Conservation (phyloP, 2,797 vertebrate species). For the Chelon auratus region DNA sequence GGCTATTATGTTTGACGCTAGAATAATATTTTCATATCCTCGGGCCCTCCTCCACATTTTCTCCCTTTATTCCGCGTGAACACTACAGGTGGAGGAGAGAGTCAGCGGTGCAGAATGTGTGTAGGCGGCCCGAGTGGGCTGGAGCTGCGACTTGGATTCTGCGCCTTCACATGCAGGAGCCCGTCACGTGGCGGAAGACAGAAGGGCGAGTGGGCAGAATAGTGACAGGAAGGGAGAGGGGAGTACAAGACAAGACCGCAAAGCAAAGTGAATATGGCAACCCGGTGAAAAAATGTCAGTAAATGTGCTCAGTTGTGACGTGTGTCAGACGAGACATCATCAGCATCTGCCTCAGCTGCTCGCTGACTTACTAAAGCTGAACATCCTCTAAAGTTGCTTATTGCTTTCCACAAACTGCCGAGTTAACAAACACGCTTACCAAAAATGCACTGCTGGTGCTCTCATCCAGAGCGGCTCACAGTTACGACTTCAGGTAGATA, state of each 20-base stretch:
- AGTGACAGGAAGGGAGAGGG: conserved; percentile 35
- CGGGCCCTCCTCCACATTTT: conserved; percentile 41
- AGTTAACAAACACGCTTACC: conserved; percentile 32
- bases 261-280: conserved; percentile 27
- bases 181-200: conserved; percentile 57
- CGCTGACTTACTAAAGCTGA: conserved; percentile 28
- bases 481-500: conserved; percentile 21
- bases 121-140: conserved; percentile 61
- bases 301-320: conserved; percentile 37
- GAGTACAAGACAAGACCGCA: conserved; percentile 5
- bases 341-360: conserved; percentile 33
- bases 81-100: conserved; percentile 55
- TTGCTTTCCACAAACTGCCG: conserved; percentile 46
- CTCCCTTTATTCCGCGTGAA: conserved; percentile 31
- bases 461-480: conserved; percentile 36
- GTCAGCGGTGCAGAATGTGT: conserved; percentile 54
- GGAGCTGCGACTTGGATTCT: conserved; percentile 39
- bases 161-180: conserved; percentile 51
- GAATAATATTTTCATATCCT: conserved; percentile 43
- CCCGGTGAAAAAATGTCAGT: conserved; percentile 23
- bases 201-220: conserved; percentile 58
- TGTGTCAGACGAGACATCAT: conserved; percentile 36
- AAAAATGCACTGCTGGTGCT: conserved; percentile 33
- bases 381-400: conserved; percentile 51
- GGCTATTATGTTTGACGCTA: conserved; percentile 23